Evolutionary conservation across 2,113 vertebrate genomes (phyloP).

Genomic region (Platysternon megacephalum): DNA sequence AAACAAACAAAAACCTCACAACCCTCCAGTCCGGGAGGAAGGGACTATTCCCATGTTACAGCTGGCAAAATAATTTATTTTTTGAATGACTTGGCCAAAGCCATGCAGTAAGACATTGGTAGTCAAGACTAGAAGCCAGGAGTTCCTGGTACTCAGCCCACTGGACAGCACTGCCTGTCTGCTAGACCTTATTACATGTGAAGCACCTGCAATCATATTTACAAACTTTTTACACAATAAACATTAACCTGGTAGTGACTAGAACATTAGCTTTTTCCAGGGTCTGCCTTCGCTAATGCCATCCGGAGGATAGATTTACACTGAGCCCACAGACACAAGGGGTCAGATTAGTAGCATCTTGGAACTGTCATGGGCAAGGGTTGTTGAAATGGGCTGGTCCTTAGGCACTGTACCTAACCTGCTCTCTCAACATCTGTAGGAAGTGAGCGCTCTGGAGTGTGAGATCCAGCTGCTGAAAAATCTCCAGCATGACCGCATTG

Average conservation of each 20-base stretch:
- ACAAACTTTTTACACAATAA: not conserved
- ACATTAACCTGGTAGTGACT: not conserved
- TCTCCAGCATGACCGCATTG: conserved; percentile 93
- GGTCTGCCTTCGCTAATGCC: not conserved
- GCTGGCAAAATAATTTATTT: not conserved
- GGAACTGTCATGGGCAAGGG: not conserved
- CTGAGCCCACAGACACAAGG: not conserved
- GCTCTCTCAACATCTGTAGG: conserved; percentile 75
- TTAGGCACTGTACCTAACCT: not conserved
- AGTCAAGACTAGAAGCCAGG: not conserved
- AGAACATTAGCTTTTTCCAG: not conserved
- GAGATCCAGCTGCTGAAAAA: conserved; percentile 98
- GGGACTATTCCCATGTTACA: not conserved
- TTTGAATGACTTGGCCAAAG: not conserved
- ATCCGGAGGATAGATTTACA: not conserved
- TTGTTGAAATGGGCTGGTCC: not conserved
- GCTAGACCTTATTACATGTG: not conserved
- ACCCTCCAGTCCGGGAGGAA: not conserved
- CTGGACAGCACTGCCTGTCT: not conserved
- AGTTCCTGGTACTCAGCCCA: not conserved
- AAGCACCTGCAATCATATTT: not conserved
- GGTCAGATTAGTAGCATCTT: not conserved
- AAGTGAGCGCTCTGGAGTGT: conserved; percentile 95
- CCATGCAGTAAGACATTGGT: not conserved
- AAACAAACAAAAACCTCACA: not conserved